Conservation (phyloP, 2,113 vertebrate species). For the Pedetes capensis region DNA sequence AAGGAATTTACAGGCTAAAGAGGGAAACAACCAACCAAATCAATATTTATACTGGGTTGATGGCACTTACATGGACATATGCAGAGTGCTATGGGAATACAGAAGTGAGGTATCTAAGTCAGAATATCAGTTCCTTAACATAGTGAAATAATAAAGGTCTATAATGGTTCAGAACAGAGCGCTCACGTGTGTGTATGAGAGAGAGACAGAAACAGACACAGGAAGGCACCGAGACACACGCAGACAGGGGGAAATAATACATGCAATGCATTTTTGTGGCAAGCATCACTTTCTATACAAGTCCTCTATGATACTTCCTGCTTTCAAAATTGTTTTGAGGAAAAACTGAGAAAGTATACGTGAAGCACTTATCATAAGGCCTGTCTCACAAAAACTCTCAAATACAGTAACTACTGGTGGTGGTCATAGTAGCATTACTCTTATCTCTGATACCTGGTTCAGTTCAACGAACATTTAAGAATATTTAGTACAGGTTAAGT, state of each 20-base stretch:
- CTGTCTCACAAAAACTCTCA: background rate
- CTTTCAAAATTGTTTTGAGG: background rate
- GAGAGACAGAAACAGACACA: background rate
- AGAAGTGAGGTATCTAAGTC: background rate
- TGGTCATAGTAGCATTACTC: background rate
- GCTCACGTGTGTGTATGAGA: background rate
- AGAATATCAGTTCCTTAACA: background rate
- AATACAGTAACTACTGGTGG: background rate
- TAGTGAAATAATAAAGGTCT: background rate
- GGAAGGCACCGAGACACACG: background rate
- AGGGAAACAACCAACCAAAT: background rate
- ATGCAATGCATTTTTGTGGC: background rate
- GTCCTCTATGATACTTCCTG: background rate
- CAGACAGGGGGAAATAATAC: background rate
- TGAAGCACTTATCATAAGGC: background rate
- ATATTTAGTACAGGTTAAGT: background rate
- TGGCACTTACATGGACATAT: background rate
- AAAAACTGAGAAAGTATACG: background rate
- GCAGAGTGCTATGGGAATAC: background rate
- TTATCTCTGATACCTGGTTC: background rate
- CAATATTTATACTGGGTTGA: background rate
- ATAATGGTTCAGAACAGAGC: background rate
- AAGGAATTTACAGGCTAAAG: background rate
- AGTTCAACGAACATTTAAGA: background rate
- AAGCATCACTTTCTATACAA: background rate